Evolutionary conservation across 2,113 vertebrate species (phyloP).

Genomic region (Pomatorhinus ruficollis): DNA sequence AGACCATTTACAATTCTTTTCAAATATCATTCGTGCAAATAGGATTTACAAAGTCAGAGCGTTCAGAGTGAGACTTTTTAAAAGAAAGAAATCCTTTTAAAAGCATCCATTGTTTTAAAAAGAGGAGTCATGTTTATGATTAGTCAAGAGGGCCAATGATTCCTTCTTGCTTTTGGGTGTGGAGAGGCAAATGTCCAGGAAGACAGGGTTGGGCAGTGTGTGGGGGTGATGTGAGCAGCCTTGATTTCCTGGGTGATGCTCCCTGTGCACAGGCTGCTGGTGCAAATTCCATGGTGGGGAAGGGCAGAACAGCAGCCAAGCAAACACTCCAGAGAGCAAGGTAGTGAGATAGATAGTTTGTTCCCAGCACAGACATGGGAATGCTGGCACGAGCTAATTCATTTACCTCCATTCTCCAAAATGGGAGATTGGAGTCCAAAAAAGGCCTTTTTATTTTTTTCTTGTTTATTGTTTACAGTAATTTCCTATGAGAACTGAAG

Average conservation of each 20-base stretch:
- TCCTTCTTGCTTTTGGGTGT: background rate
- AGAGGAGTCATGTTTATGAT: background rate
- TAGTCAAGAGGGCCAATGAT: background rate
- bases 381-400: background rate
- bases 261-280: background rate
- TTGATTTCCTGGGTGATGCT: background rate
- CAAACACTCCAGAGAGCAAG: background rate
- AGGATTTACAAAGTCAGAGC: background rate
- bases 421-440: background rate
- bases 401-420: background rate
- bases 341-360: background rate
- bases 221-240: background rate
- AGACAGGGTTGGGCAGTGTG: background rate
- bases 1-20: background rate
- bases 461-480: background rate
- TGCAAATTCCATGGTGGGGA: background rate
- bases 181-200: background rate
- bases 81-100: background rate
- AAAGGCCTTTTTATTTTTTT: background rate
- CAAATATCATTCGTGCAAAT: background rate
- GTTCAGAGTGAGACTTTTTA: background rate
- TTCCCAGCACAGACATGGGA: background rate
- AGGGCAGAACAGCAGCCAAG: background rate
- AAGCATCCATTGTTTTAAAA: background rate
- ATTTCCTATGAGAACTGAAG: background rate